Evolutionary conservation across 92 coral and sea anemone genomes (phyloP), one percentile per base, ranked within the genome.

Genomic region (Bergia puertoricense): DNA sequence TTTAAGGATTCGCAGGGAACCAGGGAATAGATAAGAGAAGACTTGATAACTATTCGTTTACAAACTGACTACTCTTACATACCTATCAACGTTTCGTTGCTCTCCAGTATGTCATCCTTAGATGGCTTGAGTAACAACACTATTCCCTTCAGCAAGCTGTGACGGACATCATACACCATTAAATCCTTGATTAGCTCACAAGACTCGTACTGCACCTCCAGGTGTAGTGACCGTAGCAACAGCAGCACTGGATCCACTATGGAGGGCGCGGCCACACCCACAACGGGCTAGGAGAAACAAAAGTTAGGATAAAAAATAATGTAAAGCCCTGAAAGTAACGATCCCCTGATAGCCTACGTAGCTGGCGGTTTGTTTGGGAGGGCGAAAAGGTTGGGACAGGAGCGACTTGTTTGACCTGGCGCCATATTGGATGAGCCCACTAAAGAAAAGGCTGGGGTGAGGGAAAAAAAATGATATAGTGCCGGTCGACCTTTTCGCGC

Each of bases 131-230:
- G 89, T 48, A 97, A 45, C 43, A 93, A 68, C 54, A 95, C 99
- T 79, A 95, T 88, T 69, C 99, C 99, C 88, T 95, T 88, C 1
- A 97, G 95, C 73, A 97, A 66, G 7, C 94, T 89, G 76, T 88
- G 90, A 66, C 96, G 92, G 8, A 95, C 91, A 41, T 94, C 98
- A 80, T 97, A 97, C 38, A 89, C 74, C 96, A 97, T 95, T 40
- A 97, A 88, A 76, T 97, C 99, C 76, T 97, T 95, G 72, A 97
- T 97, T 66, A 97, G 94, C 76, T 97, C 99, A 79, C 97, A 97
- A 0, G 99, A 98, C 73, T 95, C 98, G 66, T 97, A 97, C 90
- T 97, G 99, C 15, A 97, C 99, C 65, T 97, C 99, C 39, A 97
- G 90, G 85, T 97, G 99, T n/a, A 97, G 94, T 6, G 99, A 97